Conservation (phyloP, 2,113 vertebrate species). For the Plectropomus leopardus region DNA sequence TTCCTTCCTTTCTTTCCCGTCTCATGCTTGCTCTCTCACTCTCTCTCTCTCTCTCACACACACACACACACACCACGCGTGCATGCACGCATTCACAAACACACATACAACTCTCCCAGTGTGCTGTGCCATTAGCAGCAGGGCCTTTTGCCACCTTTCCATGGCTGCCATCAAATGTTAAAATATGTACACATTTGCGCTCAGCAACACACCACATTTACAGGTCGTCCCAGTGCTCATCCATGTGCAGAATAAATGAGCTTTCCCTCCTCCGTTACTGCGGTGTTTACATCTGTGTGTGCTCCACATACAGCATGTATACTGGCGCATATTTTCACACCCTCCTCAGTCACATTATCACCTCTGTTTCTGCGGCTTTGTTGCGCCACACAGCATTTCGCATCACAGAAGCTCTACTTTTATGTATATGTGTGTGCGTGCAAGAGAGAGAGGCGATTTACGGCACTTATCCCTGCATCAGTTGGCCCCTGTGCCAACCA, state of each 20-base stretch:
- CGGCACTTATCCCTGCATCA: conserved; percentile 46
- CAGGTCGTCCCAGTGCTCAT: not conserved
- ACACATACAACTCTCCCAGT: not conserved
- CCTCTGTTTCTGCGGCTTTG: conserved; percentile 50
- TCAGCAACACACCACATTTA: not conserved
- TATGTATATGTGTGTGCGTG: not conserved
- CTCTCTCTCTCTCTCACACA: not conserved
- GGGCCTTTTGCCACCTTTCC: conserved; percentile 37
- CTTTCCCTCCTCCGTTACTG: not conserved
- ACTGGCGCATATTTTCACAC: conserved; percentile 48
- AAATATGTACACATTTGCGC: not conserved
- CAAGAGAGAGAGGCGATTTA: conserved; percentile 4
- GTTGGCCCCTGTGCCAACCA: conserved; percentile 55
- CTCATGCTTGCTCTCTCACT: not conserved
- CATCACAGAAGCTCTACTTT: conserved; percentile 17
- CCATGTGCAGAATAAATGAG: not conserved
- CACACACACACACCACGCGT: not conserved
- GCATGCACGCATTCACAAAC: not conserved
- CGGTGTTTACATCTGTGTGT: conserved; percentile 17
- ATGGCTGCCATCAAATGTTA: not conserved
- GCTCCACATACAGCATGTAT: conserved; percentile 33
- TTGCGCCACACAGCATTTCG: conserved; percentile 36
- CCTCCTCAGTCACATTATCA: conserved; percentile 42
- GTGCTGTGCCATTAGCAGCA: not conserved
- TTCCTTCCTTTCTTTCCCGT: not conserved